These are phyloP conservation scores for Pseudopodoces humilis DNA, from an alignment of 2,113 vertebrate genomes.

Conservation along the genomic window DNA sequence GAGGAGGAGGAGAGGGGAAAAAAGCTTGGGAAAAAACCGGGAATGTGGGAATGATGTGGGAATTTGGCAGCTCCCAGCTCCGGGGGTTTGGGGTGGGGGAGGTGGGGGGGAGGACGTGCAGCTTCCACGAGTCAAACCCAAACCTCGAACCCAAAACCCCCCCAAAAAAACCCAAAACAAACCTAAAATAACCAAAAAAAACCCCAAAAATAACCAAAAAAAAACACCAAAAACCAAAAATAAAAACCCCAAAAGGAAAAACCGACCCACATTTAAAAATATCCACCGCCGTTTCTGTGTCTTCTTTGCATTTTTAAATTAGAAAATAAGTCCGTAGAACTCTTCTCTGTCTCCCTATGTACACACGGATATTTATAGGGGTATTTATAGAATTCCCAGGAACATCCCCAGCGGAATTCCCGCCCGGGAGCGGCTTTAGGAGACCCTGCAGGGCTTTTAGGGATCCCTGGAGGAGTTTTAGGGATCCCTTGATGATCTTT, in stretches of 20 bases:
- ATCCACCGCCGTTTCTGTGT: not conserved
- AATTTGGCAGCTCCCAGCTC: not conserved
- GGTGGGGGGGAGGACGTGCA: not conserved
- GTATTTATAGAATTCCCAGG: conserved; percentile 49
- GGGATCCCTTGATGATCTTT: not conserved
- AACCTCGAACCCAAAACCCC: not conserved
- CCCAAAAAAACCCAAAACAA: not conserved
- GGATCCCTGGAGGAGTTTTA: not conserved
- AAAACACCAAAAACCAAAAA: not conserved
- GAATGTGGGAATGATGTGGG: not conserved
- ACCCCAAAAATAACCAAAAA: too few relatives aligned
- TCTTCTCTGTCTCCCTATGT: conserved; percentile 67
- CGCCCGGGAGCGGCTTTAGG: not conserved
- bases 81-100: too few relatives aligned
- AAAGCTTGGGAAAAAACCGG: not conserved
- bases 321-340: conserved; percentile 83
- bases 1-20: not conserved
- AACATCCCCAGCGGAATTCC: conserved; percentile 57
- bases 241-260: not conserved
- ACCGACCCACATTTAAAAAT: not conserved
- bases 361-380: conserved; percentile 76
- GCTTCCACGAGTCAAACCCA: not conserved
- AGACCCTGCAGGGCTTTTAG: too few relatives aligned
- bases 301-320: conserved; percentile 73
- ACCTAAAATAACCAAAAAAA: too few relatives aligned